These are phyloP conservation scores for Cynopterus sphinx DNA, from an alignment of 2,797 vertebrate genomes.

Conservation along the genomic window DNA sequence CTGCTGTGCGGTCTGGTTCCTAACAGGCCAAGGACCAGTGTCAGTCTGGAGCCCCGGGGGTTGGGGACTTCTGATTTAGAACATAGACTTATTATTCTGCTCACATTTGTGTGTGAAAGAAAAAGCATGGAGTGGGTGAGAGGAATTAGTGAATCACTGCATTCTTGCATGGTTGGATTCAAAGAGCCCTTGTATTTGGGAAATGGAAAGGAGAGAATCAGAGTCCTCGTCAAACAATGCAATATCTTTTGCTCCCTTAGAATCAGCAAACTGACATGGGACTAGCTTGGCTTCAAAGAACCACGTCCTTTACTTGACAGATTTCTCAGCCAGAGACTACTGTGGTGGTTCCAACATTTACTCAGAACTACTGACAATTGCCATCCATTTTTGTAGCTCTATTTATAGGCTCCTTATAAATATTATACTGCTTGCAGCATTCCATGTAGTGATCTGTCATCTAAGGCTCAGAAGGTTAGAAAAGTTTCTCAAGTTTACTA, in stretches of 20 bases:
- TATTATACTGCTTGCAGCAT: background rate
- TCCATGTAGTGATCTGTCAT: background rate
- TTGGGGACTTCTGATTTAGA: background rate
- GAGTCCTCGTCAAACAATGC: background rate
- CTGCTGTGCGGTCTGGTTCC: too few species aligned
- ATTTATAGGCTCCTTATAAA: background rate
- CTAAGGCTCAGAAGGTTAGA: background rate
- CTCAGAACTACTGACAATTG: background rate
- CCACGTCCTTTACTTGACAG: background rate
- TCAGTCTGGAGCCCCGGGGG: too few species aligned
- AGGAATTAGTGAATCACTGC: background rate
- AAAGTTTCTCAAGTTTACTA: background rate
- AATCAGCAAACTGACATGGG: background rate
- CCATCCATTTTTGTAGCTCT: background rate
- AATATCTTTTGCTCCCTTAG: background rate
- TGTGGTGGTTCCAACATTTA: background rate
- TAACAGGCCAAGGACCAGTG: too few species aligned
- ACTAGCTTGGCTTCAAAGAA: background rate
- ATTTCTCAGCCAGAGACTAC: background rate
- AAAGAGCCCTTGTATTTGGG: background rate
- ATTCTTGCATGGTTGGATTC: background rate
- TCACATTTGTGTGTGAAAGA: background rate
- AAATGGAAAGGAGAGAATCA: background rate
- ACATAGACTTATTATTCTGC: background rate
- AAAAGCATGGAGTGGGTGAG: background rate